Evolutionary conservation across 2,888 invertebrate species (phyloP), one percentile per base, ranked within the genome.

Genomic region (Thumatha senex): DNA sequence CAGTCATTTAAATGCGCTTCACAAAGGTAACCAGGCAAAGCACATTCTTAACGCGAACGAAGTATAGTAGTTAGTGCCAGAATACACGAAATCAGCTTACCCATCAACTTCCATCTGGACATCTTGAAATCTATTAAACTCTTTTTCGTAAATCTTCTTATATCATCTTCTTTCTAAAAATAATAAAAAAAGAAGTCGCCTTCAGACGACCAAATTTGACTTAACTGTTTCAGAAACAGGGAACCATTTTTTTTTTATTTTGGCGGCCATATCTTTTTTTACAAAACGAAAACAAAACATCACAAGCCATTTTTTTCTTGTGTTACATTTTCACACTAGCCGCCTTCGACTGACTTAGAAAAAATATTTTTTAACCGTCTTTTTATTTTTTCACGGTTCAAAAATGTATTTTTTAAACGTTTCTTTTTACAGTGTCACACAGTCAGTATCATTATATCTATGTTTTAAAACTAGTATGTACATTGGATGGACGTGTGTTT

Each of bases 301-400:
- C 87, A 83, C 89, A 84, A 88, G 88, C 54, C 54, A 57, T 46
- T 89, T 79, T 89, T 89, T 89, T 89, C 88, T 84, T 78, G 87
- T 72, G 87, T 89, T 85, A 89, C 87, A 87, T 76, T 58, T 18
- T 18, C 14, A 11, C 12, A 61, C 35, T 53, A 86, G 86, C 87
- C 84, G 40, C 70, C 66, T 61, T 76, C 31, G 79, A 82, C 84
- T 82, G 86, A 85, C 86, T 81, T 78, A 76, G 74, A 78, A 78
- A 85, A 82, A 86, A 86, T 86, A 82, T 84, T 84, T 84, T 86
- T 87, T 75, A 69, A 69, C 72, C 76, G 77, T 75, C 73, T 67
- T 59, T 48, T 67, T 46, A 31, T 48, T 41, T 76, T 64, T 74
- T 58, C 72, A 75, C 70, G 61, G 68, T 63, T 71, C 63, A 54